Conservation (phyloP, 2,113 vertebrate genomes). For the Saccopteryx bilineata region DNA sequence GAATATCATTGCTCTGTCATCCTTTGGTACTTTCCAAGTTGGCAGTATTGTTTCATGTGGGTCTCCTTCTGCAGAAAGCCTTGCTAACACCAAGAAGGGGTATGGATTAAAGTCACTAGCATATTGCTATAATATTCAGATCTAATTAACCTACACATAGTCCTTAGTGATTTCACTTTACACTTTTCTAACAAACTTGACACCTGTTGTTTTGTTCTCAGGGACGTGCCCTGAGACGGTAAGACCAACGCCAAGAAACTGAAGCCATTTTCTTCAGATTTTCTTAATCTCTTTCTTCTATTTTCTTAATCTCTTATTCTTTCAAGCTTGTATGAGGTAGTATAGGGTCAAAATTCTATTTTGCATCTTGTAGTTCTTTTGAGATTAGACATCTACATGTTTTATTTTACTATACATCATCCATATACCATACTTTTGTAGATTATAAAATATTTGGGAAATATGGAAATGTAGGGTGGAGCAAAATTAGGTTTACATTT, state of each 20-base stretch:
- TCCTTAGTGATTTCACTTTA: background rate
- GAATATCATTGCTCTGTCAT: accelerated
- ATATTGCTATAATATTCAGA: background rate
- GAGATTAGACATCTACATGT: too few species aligned
- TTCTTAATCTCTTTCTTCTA: background rate
- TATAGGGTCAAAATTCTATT: background rate
- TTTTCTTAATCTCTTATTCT: background rate
- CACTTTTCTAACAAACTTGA: too few species aligned
- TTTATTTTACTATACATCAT: background rate
- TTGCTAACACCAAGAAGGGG: background rate
- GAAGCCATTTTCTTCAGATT: too few species aligned
- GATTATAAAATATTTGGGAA: background rate
- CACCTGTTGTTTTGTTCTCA: background rate
- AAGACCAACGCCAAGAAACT: background rate
- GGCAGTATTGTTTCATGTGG: background rate
- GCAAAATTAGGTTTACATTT: too few species aligned
- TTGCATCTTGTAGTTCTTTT: background rate
- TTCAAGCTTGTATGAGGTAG: background rate
- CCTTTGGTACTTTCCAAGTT: background rate
- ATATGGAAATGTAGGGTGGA: background rate
- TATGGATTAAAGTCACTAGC: background rate
- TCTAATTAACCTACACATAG: background rate
- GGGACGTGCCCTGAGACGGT: too few species aligned
- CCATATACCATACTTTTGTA: background rate
- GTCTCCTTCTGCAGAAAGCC: background rate